Evolutionary conservation across 2,888 invertebrate species (phyloP).

Genomic region (Pterostichus madidus): DNA sequence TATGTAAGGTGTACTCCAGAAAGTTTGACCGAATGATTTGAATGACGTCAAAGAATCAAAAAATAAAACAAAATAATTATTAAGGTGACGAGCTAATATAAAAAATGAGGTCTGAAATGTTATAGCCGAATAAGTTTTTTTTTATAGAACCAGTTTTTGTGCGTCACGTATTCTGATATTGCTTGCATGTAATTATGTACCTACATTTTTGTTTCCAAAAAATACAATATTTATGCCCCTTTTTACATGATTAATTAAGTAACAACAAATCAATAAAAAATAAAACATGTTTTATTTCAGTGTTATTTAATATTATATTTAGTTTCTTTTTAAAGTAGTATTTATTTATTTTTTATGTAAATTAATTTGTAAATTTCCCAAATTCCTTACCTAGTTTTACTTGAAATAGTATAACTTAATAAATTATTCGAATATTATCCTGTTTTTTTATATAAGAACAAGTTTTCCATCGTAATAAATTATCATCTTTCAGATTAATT

Average conservation of each 20-base stretch:
- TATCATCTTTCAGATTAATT: too few species aligned
- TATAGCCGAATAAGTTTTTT: neutral
- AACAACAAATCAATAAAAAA: neutral
- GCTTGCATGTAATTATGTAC: neutral
- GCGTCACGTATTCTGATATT: neutral
- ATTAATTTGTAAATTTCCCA: too few species aligned
- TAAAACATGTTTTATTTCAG: neutral
- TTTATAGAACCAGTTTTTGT: slow-evolving; percentile 19
- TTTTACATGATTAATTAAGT: neutral
- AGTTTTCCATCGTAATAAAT: too few species aligned
- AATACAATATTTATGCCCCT: too few species aligned
- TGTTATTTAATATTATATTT: too few species aligned
- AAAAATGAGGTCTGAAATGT: slow-evolving; percentile 11
- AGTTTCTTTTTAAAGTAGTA: neutral
- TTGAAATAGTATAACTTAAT: too few species aligned
- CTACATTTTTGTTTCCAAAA: too few species aligned
- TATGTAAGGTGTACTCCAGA: neutral
- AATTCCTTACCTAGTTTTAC: neutral
- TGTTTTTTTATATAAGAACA: too few species aligned
- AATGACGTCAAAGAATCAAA: slow-evolving; percentile 15
- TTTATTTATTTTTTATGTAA: neutral
- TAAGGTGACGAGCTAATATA: neutral
- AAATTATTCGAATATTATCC: too few species aligned
- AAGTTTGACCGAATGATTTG: neutral
- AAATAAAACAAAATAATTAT: slow-evolving; percentile 30